A percentile compares a stretch with the other conserved stretches of the same genome.
These are phyloP conservation scores for Spinibarbus caldwelli DNA, from an alignment of 2,797 vertebrate species.

Conservation along the genomic window DNA sequence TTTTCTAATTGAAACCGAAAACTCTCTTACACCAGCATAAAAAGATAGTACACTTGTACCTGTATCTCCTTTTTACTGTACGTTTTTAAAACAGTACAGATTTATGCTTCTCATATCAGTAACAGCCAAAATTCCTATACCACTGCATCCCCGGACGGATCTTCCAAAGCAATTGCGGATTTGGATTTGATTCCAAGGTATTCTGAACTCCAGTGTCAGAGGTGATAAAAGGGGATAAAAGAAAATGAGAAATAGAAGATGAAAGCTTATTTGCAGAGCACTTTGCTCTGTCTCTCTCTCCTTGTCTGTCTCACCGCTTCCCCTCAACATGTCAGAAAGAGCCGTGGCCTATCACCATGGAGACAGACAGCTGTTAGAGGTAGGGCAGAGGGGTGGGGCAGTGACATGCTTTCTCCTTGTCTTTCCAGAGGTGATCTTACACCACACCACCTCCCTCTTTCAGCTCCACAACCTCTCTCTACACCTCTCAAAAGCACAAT, in stretches of 20 bases:
- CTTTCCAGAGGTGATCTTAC: slow-evolving; percentile 28
- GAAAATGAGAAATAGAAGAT: slow-evolving; percentile 37
- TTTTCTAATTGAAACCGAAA: not conserved
- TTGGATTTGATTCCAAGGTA: slow-evolving; percentile 1
- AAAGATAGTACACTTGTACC: not conserved
- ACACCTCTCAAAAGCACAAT: slow-evolving; percentile 16
- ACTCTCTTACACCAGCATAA: not conserved
- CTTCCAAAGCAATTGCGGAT: slow-evolving; percentile 8
- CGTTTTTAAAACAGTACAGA: not conserved
- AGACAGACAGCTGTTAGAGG: slow-evolving; percentile 83
- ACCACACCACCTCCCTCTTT: slow-evolving; percentile 10
- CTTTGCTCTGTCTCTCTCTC: not conserved
- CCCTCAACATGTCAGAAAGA: slow-evolving; percentile 58
- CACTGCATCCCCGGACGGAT: not conserved
- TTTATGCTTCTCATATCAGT: no score
- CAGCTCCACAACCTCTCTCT: not conserved
- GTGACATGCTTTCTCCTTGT: slow-evolving; percentile 49
- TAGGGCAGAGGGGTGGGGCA: slow-evolving; percentile 56
- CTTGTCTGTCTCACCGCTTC: slow-evolving; percentile 44
- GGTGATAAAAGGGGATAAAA: slow-evolving; percentile 1
- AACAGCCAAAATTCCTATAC: not conserved
- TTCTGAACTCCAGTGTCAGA: slow-evolving; percentile 14
- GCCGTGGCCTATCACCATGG: slow-evolving; percentile 79
- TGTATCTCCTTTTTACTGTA: not conserved
- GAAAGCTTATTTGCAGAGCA: slow-evolving; percentile 33